These are phyloP conservation scores for Dicerorhinus sumatrensis DNA, from an alignment of 2,113 vertebrate genomes.

Conservation along the genomic window DNA sequence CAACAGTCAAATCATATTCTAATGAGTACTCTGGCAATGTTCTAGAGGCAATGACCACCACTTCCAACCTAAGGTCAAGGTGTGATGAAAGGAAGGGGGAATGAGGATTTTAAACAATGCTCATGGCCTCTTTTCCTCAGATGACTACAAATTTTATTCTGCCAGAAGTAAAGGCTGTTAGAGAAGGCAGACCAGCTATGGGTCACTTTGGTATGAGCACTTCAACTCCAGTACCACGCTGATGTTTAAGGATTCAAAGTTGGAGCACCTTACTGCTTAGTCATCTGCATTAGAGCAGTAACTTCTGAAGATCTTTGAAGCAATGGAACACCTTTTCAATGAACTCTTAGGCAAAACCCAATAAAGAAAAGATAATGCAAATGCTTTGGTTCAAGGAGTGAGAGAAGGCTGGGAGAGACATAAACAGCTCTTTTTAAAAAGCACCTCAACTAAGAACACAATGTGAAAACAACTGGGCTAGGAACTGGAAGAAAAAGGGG, in stretches of 20 bases:
- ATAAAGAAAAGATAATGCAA: neutral
- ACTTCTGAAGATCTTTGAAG: conserved; percentile 30
- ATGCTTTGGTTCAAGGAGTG: neutral
- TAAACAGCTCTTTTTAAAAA: conserved; percentile 17
- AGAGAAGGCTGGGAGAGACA: neutral
- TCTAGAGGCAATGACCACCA: neutral
- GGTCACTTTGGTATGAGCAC: neutral
- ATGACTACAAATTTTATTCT: neutral
- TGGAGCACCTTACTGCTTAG: neutral
- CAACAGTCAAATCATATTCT: neutral
- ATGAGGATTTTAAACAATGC: neutral
- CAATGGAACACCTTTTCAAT: neutral
- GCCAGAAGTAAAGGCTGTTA: conserved; percentile 15
- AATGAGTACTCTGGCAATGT: neutral
- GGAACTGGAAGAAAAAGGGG: neutral
- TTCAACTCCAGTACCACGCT: neutral
- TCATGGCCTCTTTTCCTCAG: neutral
- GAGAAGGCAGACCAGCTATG: neutral
- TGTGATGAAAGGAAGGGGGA: neutral
- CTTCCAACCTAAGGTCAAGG: conserved; percentile 21
- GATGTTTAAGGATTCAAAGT: neutral
- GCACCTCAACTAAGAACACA: neutral
- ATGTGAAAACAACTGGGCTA: neutral
- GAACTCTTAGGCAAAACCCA: conserved; percentile 39
- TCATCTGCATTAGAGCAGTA: neutral